These are phyloP conservation scores for Ursus arctos DNA, from an alignment of 2,113 vertebrate genomes.

Conservation along the genomic window DNA sequence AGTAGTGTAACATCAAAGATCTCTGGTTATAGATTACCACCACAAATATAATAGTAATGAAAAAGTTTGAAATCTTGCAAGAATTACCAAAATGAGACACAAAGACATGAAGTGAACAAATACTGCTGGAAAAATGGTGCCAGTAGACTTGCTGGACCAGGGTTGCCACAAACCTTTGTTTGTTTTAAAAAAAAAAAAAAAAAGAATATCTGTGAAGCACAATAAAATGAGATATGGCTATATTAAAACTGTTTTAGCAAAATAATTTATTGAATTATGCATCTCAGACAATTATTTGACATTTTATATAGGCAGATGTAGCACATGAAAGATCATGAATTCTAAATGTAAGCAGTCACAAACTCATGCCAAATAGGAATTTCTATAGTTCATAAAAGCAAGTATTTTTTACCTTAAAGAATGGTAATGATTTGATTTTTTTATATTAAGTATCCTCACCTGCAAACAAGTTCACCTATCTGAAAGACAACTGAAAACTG, in stretches of 20 bases:
- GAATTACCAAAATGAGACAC: background rate
- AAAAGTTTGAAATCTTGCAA: background rate
- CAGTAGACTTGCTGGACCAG: background rate
- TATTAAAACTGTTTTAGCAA: slow-evolving; percentile 39
- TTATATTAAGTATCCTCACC: background rate
- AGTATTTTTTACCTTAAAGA: slow-evolving; percentile 32
- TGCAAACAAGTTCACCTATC: background rate
- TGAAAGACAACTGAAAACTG: background rate
- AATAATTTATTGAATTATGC: background rate
- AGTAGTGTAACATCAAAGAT: background rate
- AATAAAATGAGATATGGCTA: background rate
- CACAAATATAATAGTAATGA: background rate
- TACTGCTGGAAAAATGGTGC: background rate
- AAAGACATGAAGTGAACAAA: background rate
- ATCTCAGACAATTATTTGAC: background rate
- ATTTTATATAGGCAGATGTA: background rate
- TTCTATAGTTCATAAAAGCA: background rate
- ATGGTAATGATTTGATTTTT: background rate
- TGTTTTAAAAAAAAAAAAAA: background rate
- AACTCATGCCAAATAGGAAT: background rate
- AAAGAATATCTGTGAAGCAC: background rate
- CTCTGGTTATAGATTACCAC: background rate
- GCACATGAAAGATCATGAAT: background rate
- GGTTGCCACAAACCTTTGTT: background rate
- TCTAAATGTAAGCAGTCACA: background rate